Percentiles rank a stretch among this genome's conserved stretches.
Conservation (phyloP, 2,113 vertebrate species). For the Limanda limanda region DNA sequence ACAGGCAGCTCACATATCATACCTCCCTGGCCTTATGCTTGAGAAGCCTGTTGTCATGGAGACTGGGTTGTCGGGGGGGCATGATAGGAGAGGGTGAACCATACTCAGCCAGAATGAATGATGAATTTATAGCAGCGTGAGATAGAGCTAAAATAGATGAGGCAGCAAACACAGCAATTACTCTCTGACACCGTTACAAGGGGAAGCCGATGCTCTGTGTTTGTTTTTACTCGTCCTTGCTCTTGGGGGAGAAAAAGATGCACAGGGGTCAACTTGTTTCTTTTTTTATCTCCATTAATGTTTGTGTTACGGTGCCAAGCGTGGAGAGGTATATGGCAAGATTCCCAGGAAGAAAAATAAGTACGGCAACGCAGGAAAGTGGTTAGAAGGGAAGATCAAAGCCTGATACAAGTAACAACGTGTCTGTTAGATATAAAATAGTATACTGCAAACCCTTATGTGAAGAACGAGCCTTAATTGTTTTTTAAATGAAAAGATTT, state of each 20-base stretch:
- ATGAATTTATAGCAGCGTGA: constrained; percentile 34
- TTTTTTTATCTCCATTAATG: constrained; percentile 19
- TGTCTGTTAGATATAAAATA: background rate
- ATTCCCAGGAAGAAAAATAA: constrained; percentile 5
- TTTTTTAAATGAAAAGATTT: too few relatives aligned
- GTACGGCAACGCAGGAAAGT: background rate
- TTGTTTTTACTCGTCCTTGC: background rate
- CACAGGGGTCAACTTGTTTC: constrained; percentile 5
- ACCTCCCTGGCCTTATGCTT: constrained; percentile 77
- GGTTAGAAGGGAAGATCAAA: background rate
- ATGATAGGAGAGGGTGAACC: constrained; percentile 49
- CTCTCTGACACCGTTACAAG: background rate
- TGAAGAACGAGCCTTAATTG: too few relatives aligned
- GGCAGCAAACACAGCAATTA: constrained; percentile 3
- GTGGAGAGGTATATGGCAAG: constrained; percentile 1
- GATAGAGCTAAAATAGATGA: constrained; percentile 26
- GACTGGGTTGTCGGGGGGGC: constrained; percentile 81
- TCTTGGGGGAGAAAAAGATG: background rate
- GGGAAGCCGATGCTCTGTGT: background rate
- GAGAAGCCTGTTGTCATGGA: constrained; percentile 92
- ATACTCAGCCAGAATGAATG: constrained; percentile 47
- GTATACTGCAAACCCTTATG: background rate
- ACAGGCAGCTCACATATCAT: constrained; percentile 81
- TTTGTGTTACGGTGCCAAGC: constrained; percentile 7
- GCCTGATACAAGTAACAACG: background rate